Percentiles rank a stretch among this genome's conserved stretches.
These are phyloP conservation scores for Ganaspis brasiliensis DNA, from an alignment of 2,888 invertebrate species.

Conservation along the genomic window DNA sequence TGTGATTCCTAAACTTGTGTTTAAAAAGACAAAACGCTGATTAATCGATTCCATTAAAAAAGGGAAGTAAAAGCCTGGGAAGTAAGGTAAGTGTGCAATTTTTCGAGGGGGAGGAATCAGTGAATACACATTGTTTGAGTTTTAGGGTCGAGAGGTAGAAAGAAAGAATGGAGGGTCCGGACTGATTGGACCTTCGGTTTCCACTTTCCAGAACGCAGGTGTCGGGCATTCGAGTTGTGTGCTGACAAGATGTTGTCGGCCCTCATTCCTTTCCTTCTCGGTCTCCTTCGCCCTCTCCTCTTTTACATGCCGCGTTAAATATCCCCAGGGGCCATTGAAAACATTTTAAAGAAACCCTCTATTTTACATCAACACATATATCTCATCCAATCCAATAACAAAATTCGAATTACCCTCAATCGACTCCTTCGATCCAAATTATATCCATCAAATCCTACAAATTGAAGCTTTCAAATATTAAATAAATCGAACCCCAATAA, in stretches of 20 bases:
- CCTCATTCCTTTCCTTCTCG: slow-evolving; percentile 39
- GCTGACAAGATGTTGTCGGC: slow-evolving; percentile 50
- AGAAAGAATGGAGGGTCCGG: slow-evolving; percentile 14
- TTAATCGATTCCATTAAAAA: too few species aligned
- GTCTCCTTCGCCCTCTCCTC: slow-evolving; percentile 24
- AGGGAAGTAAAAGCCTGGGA: neutral
- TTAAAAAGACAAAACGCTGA: too few species aligned
- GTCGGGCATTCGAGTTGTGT: slow-evolving; percentile 56
- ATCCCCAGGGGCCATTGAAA: slow-evolving; percentile 26
- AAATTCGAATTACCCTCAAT: neutral
- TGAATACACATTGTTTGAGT: slow-evolving; percentile 29
- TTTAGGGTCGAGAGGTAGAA: slow-evolving; percentile 9
- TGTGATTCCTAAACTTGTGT: too few species aligned
- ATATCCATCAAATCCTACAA: neutral
- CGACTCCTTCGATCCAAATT: neutral
- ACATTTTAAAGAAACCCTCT: slow-evolving; percentile 11
- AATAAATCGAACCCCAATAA: too few species aligned
- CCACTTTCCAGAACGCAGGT: slow-evolving; percentile 50
- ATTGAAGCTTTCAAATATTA: neutral
- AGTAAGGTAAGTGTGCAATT: slow-evolving; percentile 7
- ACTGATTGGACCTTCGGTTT: slow-evolving; percentile 7
- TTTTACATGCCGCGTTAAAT: slow-evolving; percentile 36
- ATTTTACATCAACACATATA: neutral
- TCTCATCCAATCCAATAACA: neutral
- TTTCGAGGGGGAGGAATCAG: slow-evolving; percentile 1